A percentile compares a stretch with the other conserved stretches of the same genome.
phyloP scores from a whole-genome alignment of 2,797 vertebrate species.

The Euthynnus affinis region DNA sequence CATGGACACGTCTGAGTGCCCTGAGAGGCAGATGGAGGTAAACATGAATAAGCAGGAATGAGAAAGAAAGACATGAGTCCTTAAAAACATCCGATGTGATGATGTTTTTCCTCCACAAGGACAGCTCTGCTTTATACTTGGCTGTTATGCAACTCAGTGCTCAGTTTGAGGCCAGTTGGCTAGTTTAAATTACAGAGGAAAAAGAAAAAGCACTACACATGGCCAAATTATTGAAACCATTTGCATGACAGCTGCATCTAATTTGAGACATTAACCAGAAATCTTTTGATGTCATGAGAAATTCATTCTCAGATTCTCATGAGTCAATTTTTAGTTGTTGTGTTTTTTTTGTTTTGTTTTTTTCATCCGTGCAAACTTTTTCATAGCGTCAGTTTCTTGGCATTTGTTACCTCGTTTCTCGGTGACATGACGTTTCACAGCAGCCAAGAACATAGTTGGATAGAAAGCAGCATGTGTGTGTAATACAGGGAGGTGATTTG shows the following conservation, averaged over 20 bases:
- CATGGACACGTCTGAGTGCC: conserved; percentile 96
- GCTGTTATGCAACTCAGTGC: background rate
- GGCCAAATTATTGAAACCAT: conserved; percentile 22
- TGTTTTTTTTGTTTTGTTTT: background rate
- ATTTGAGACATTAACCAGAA: background rate
- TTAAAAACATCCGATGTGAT: background rate
- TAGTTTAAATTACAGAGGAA: conserved; percentile 20
- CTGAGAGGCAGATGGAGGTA: conserved; percentile 70
- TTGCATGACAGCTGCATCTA: background rate
- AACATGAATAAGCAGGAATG: background rate
- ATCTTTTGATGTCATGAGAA: background rate
- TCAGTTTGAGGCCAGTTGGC: conserved; percentile 1
- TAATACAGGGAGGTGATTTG: conserved; percentile 10
- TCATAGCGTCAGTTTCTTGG: background rate
- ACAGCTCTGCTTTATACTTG: background rate
- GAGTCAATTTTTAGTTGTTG: no score
- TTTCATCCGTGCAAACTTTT: conserved; percentile 26
- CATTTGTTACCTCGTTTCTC: conserved; percentile 10
- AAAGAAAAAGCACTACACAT: background rate
- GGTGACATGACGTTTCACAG: conserved; percentile 27
- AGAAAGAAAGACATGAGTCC: background rate
- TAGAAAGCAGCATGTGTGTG: conserved; percentile 15
- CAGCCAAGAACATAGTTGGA: conserved; percentile 28
- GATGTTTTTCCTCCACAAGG: background rate
- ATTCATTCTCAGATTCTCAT: no score